Percentiles rank a stretch among this genome's conserved stretches.
Conservation (phyloP, 2,888 invertebrate species). For the Dryococelus australis region DNA sequence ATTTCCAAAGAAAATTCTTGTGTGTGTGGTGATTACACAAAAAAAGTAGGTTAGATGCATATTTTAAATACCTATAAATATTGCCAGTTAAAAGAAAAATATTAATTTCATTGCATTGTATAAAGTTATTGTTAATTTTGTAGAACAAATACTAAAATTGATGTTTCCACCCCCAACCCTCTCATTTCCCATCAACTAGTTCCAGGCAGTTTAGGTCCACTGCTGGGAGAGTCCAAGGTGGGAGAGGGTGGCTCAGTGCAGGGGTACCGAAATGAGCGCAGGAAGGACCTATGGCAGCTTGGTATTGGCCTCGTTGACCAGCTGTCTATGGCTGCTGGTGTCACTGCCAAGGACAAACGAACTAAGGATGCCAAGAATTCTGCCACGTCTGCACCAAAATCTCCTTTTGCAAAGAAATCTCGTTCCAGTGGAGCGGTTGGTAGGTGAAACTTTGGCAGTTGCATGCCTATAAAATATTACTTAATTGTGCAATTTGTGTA, state of each 20-base stretch:
- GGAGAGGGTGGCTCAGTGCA: slow-evolving; percentile 27
- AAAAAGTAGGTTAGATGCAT: too few relatives aligned
- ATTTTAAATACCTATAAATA: too few relatives aligned
- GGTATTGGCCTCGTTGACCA: slow-evolving; percentile 59
- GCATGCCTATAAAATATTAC: background rate
- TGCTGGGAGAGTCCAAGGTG: slow-evolving; percentile 38
- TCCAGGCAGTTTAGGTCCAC: slow-evolving; percentile 40
- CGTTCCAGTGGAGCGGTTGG: slow-evolving; percentile 37
- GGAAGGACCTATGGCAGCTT: slow-evolving; percentile 44
- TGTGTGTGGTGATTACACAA: too few relatives aligned
- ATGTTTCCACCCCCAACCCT: too few relatives aligned
- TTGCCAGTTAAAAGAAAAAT: too few relatives aligned
- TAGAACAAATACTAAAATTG: too few relatives aligned
- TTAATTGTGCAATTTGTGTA: background rate
- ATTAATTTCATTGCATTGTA: too few relatives aligned
- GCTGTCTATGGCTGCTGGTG: slow-evolving; percentile 84
- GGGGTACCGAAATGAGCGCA: slow-evolving; percentile 29
- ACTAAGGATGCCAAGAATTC: slow-evolving; percentile 81
- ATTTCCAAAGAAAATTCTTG: too few relatives aligned
- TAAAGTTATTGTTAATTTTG: too few relatives aligned
- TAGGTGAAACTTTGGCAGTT: slow-evolving; percentile 26
- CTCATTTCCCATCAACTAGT: background rate
- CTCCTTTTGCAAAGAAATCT: slow-evolving; percentile 44
- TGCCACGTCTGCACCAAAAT: slow-evolving; percentile 43
- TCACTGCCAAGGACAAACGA: slow-evolving; percentile 88